Conservation (phyloP, 2,113 vertebrate species). For the Chloroceryle aenea region DNA sequence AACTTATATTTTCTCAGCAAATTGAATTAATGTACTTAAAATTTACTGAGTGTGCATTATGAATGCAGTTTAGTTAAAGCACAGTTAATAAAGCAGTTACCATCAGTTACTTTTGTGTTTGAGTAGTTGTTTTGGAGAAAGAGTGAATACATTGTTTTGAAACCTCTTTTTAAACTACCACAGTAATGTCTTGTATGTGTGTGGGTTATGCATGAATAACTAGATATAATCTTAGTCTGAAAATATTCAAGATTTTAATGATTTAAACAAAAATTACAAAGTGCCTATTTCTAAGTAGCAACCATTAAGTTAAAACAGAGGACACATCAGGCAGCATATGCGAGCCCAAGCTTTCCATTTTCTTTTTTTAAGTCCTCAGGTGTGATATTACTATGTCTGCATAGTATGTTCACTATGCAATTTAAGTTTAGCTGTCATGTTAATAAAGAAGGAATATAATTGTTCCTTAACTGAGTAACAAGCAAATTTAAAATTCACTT, state of each 20-base stretch:
- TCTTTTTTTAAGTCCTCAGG: neutral
- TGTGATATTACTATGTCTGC: neutral
- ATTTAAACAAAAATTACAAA: neutral
- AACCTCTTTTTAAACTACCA: neutral
- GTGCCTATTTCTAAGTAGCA: neutral
- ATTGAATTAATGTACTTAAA: neutral
- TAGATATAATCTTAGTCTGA: neutral
- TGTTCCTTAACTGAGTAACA: neutral
- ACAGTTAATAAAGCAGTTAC: neutral
- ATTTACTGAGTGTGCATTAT: neutral
- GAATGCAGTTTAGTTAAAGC: neutral
- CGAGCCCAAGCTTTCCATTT: neutral
- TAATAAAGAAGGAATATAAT: neutral
- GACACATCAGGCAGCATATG: neutral
- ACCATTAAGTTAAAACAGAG: neutral
- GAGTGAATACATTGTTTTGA: neutral
- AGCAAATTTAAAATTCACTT: neutral
- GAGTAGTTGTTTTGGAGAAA: neutral
- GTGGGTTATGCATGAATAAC: neutral
- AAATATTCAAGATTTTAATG: neutral
- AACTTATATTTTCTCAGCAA: neutral
- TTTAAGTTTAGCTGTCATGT: neutral
- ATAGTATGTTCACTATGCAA: neutral
- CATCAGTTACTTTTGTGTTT: neutral
- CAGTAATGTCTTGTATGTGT: accelerated